Evolutionary conservation across 2,113 vertebrate species (phyloP).

Genomic region (Brienomyrus longianalis): DNA sequence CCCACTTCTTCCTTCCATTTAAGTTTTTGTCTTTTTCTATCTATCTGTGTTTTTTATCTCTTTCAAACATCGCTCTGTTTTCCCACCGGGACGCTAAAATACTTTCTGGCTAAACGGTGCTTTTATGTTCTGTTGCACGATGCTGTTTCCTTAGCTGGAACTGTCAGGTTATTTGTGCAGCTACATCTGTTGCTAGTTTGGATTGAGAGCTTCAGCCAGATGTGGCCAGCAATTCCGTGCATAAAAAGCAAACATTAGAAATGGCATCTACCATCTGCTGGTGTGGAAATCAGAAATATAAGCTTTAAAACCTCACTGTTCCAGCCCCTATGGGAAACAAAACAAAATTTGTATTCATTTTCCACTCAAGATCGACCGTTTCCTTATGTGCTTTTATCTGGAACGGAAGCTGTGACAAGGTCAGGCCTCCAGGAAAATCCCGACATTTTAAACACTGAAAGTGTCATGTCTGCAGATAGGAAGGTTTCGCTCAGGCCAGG

Average conservation of each 20-base stretch:
- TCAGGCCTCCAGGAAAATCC: conserved; percentile 24
- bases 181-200: conserved; percentile 34
- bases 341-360: conserved; percentile 30
- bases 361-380: conserved; percentile 23
- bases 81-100: conserved; percentile 19
- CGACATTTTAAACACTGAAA: conserved; percentile 20
- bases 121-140: conserved; percentile 17
- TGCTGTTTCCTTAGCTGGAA: conserved; percentile 16
- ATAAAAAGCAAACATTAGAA: conserved; percentile 29
- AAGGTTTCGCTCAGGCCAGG: conserved; percentile 21
- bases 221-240: conserved; percentile 27
- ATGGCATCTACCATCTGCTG: conserved; percentile 64
- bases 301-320: conserved; percentile 52
- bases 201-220: conserved; percentile 50
- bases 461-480: conserved; percentile 27
- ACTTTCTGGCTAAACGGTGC: conserved; percentile 2
- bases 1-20: background rate
- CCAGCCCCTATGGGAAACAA: conserved; percentile 37
- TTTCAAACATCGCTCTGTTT: background rate
- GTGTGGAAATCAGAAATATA: conserved; percentile 52
- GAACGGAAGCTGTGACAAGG: conserved; percentile 25
- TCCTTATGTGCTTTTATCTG: conserved; percentile 27
- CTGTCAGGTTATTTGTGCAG: conserved; percentile 32
- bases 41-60: conserved; percentile 11
- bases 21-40: background rate